Evolutionary conservation across 2,888 invertebrate species (phyloP).

Genomic region (Cepaea hortensis): DNA sequence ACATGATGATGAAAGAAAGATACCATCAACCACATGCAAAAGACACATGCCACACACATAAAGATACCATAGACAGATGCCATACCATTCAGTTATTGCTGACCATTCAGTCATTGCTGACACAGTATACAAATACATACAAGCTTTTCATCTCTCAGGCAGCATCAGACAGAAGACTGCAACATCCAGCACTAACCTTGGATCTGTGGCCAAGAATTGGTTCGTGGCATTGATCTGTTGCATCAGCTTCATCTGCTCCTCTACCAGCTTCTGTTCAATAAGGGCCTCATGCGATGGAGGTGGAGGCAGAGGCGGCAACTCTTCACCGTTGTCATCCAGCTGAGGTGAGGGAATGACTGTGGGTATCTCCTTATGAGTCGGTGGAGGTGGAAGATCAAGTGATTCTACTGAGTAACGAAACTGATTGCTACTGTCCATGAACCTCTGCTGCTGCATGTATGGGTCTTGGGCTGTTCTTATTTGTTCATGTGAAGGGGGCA

Average conservation of each 20-base stretch:
- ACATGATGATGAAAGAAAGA: too few species aligned
- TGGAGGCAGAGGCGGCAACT: slow-evolving; percentile 69
- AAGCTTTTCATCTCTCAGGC: too few species aligned
- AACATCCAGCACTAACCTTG: slow-evolving; percentile 5
- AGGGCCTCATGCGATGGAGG: slow-evolving; percentile 77
- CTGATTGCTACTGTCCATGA: slow-evolving; percentile 8
- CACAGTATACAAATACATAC: too few species aligned
- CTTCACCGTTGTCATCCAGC: slow-evolving; percentile 70
- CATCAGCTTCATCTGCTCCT: slow-evolving; percentile 61
- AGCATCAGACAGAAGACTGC: too few species aligned
- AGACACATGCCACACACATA: too few species aligned
- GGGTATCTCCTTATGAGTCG: slow-evolving; percentile 76
- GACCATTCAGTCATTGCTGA: too few species aligned
- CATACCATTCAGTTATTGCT: too few species aligned
- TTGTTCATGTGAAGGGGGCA: slow-evolving; percentile 36
- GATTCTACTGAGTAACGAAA: slow-evolving; percentile 16
- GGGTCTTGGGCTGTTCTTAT: slow-evolving; percentile 27
- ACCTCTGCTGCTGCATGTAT: background rate
- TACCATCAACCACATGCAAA: too few species aligned
- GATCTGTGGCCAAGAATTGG: slow-evolving; percentile 39
- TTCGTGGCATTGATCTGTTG: slow-evolving; percentile 54
- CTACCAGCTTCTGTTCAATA: slow-evolving; percentile 80
- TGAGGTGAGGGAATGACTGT: slow-evolving; percentile 76
- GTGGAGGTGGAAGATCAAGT: slow-evolving; percentile 69
- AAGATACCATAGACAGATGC: too few species aligned